Base-by-base conservation (phyloP, 2,888 invertebrate species). In the Lordiphosa fenestrarum region DNA sequence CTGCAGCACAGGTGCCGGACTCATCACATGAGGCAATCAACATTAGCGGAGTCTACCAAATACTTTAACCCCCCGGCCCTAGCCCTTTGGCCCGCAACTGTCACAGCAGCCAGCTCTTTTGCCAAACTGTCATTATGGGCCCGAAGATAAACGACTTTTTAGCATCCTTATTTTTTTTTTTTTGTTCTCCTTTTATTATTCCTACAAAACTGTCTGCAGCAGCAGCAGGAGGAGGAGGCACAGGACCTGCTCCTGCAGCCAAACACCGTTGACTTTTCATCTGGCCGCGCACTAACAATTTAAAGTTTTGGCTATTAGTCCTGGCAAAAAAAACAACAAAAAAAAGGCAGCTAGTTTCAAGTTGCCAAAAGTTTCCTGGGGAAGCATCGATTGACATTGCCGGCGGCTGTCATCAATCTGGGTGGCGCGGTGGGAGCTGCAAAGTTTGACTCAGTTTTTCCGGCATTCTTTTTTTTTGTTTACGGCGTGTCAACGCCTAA, bases 401-500 rank as follows among this genome's bases (percentile, higher is more conserved):
- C 57, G 39, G 66, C 30, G 66, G 37, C 53, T 74, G 78, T 84
- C 77, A 84, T 77, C 84, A 77, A 77, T 77, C 77, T 84, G 69
- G 48, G 53, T 54, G 39, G n/a, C 4, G 2, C 7, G 10, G n/a
- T 7, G 10, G 5, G 23, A 10, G 6, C 9, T 1, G 40, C 57
- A 54, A 83, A 76, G 57, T 81, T 83, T 73, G 57, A 60, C 73
- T 64, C 61, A 52, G 49, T 51, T 73, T 55, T 42, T 19, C 12
- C 42, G 51, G 30, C 33, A 21, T 23, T 61, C 37, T 37, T 38
- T 46, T 59, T 50, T 76, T 80, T 84, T 85, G 85, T 85, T 85
- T 85, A 83, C 69, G 66, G 63, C 82, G 66, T 85, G 85, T 85
- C 80, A 84, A 68, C 85, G 80, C 84, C 84, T 85, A 85, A 81